phyloP scores from a whole-genome alignment of 2,888 invertebrate species.

The Chrysomela aeneicollis region DNA sequence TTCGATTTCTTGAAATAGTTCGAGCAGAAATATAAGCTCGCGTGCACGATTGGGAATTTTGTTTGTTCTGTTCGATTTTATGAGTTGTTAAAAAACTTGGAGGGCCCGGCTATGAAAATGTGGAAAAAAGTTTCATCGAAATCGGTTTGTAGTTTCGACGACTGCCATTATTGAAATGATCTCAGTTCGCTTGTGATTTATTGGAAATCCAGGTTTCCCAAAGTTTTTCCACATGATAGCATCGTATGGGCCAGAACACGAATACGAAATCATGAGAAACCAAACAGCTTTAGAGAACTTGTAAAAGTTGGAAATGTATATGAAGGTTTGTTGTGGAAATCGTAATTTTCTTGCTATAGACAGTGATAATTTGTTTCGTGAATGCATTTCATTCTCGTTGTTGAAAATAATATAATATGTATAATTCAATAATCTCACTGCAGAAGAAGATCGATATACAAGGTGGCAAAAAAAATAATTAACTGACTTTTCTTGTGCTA shows the following conservation, averaged over 20 bases:
- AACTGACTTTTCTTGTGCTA: no score
- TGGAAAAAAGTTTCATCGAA: conserved; percentile 28
- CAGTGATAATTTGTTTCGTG: no score
- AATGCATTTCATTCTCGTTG: no score
- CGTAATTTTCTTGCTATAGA: no score
- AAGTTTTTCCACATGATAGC: conserved; percentile 1
- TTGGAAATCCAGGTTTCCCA: not conserved
- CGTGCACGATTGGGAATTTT: conserved; percentile 25
- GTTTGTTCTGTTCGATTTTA: conserved; percentile 33
- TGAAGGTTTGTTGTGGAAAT: no score
- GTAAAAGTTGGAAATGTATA: not conserved
- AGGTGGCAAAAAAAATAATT: no score
- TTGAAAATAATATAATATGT: no score
- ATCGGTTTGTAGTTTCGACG: conserved; percentile 22
- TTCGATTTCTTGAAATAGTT: conserved; percentile 16
- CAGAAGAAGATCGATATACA: no score
- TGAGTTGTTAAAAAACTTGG: conserved; percentile 34
- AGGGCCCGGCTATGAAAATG: conserved; percentile 26
- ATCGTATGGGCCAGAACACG: not conserved
- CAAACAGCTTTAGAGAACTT: not conserved
- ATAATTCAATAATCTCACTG: no score
- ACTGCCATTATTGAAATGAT: conserved; percentile 21
- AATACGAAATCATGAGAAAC: not conserved
- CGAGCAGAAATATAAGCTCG: conserved; percentile 19
- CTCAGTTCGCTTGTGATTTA: conserved; percentile 18